phyloP scores from a whole-genome alignment of 2,113 vertebrate genomes.

The Scopus umbretta region DNA sequence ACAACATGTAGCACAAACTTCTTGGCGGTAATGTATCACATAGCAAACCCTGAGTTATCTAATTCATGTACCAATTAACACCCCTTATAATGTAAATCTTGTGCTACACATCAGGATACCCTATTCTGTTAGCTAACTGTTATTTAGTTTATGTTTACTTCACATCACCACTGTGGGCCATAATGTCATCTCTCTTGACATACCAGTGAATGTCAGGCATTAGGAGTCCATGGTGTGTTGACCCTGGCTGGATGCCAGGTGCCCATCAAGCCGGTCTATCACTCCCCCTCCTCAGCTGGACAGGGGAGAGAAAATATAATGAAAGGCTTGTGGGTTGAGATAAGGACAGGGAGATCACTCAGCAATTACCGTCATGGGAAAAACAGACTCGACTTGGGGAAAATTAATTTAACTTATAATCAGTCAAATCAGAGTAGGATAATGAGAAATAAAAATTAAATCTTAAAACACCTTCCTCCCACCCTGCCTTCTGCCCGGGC shows the following conservation, averaged over 20 bases:
- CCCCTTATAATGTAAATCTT: not conserved
- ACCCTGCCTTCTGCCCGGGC: not conserved
- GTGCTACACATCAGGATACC: not conserved
- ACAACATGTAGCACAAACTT: not conserved
- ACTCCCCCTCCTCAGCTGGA: not conserved
- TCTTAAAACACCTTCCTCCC: not conserved
- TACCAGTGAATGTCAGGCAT: not conserved
- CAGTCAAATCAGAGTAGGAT: not conserved
- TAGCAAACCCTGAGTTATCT: not conserved
- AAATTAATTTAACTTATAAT: not conserved
- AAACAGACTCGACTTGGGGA: not conserved
- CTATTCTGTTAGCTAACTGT: not conserved
- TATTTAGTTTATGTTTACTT: not conserved
- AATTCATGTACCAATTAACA: not conserved
- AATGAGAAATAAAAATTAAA: not conserved
- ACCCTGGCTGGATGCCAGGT: not conserved
- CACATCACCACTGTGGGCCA: too few species aligned
- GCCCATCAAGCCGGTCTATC: not conserved
- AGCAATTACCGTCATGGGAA: not conserved
- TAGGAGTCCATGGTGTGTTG: not conserved
- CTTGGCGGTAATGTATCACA: not conserved
- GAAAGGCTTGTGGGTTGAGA: not conserved
- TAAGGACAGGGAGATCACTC: not conserved
- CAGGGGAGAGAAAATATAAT: not conserved
- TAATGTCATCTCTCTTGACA: not conserved